phyloP scores from a whole-genome alignment of 1,140 invertebrate genomes.

The Lordiphosa collinella region DNA sequence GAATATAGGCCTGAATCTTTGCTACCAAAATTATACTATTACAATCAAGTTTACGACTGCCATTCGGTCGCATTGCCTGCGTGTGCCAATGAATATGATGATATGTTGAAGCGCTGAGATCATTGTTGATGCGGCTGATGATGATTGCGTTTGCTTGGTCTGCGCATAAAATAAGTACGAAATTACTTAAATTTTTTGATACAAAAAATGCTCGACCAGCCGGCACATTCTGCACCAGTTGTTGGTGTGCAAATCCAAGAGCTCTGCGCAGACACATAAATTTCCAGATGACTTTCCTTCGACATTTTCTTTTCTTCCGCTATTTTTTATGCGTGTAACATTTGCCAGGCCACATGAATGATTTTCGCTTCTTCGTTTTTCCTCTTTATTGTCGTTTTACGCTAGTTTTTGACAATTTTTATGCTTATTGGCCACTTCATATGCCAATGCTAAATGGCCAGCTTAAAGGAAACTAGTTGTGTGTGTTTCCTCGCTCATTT shows the following conservation, averaged over 20 bases:
- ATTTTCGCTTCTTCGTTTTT: not conserved
- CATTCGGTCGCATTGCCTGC: slow-evolving; percentile 49
- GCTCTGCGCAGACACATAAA: slow-evolving; percentile 9
- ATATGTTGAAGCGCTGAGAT: slow-evolving; percentile 20
- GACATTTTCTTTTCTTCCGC: slow-evolving; percentile 6
- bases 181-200: not conserved
- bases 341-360: not conserved
- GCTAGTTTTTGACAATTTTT: slow-evolving; percentile 11
- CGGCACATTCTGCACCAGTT: not conserved
- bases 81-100: slow-evolving; percentile 69
- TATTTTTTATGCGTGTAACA: slow-evolving; percentile 1
- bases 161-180: slow-evolving; percentile 23
- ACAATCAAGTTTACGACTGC: slow-evolving; percentile 75
- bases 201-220: not conserved
- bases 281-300: slow-evolving; percentile 10
- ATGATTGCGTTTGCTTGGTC: slow-evolving; percentile 44
- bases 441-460: not conserved
- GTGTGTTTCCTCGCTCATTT: too few species aligned
- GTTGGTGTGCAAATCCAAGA: not conserved
- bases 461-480: too few species aligned
- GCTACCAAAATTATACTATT: slow-evolving; percentile 67
- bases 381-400: not conserved
- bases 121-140: slow-evolving; percentile 37
- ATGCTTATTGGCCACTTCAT: slow-evolving; percentile 5
- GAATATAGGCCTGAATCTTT: slow-evolving; percentile 23